Evolutionary conservation across 2,888 invertebrate genomes (phyloP).

Genomic region (Tipula lateralis): DNA sequence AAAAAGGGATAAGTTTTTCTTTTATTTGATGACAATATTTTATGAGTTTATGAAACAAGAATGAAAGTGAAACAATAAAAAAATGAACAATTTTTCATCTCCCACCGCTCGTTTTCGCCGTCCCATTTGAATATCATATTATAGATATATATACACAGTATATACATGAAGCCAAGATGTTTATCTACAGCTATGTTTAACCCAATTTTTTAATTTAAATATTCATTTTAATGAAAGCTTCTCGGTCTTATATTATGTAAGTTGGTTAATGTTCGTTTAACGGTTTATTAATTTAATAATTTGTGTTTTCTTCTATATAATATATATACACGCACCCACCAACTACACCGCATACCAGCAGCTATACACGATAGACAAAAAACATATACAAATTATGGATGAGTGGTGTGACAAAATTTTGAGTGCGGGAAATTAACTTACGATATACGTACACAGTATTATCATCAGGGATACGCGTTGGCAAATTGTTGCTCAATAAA

Average conservation of each 20-base stretch:
- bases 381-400: no score
- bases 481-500: background rate
- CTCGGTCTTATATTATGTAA: background rate
- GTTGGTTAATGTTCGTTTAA: background rate
- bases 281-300: slow-evolving; percentile 11
- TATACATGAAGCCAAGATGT: background rate
- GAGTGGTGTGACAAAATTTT: slow-evolving; percentile 2
- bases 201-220: background rate
- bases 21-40: background rate
- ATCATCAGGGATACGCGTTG: background rate
- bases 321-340: background rate
- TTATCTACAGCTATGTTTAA: background rate
- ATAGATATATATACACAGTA: no score
- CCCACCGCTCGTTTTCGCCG: background rate
- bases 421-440: background rate
- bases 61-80: background rate
- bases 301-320: background rate
- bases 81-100: background rate
- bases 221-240: background rate
- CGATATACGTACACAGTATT: no score
- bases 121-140: background rate
- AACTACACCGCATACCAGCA: background rate
- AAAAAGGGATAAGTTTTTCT: background rate
- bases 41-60: background rate
- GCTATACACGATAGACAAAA: no score